Conservation (phyloP, 2,797 vertebrate species). For the Gadopsis bispinosus region DNA sequence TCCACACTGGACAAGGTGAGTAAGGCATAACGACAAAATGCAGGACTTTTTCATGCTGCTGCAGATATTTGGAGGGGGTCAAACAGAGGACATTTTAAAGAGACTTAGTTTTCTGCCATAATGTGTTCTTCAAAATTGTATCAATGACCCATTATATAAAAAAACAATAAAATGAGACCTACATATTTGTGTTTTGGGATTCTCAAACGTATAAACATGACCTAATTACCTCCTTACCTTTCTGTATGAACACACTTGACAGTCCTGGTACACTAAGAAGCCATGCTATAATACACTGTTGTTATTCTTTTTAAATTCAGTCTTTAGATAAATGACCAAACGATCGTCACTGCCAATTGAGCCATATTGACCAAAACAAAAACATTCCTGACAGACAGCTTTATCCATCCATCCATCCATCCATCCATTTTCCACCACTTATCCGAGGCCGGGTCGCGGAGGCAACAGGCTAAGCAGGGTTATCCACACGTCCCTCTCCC, state of each 20-base stretch:
- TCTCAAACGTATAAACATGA: not conserved
- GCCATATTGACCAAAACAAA: not conserved
- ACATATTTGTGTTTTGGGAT: not conserved
- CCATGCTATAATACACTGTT: not conserved
- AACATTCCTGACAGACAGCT: no score
- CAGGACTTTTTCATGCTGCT: constrained; percentile 36
- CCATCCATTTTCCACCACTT: no score
- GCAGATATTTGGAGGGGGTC: constrained; percentile 22
- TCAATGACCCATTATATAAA: not conserved
- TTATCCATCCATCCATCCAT: no score
- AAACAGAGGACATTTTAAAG: constrained; percentile 22
- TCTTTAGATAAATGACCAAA: not conserved
- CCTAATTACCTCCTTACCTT: constrained; percentile 2
- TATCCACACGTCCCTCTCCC: no score
- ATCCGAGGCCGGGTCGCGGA: no score
- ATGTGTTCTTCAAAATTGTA: not conserved
- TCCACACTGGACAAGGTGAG: constrained; percentile 48
- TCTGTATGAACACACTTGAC: not conserved
- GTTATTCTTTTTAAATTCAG: not conserved
- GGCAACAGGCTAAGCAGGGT: no score
- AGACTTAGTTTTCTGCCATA: constrained; percentile 16
- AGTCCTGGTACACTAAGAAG: not conserved
- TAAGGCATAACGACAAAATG: constrained; percentile 30
- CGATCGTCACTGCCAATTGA: not conserved
- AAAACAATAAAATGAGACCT: not conserved